Base-by-base conservation (phyloP, 1,140 invertebrate species). In the Vanessa atalanta region DNA sequence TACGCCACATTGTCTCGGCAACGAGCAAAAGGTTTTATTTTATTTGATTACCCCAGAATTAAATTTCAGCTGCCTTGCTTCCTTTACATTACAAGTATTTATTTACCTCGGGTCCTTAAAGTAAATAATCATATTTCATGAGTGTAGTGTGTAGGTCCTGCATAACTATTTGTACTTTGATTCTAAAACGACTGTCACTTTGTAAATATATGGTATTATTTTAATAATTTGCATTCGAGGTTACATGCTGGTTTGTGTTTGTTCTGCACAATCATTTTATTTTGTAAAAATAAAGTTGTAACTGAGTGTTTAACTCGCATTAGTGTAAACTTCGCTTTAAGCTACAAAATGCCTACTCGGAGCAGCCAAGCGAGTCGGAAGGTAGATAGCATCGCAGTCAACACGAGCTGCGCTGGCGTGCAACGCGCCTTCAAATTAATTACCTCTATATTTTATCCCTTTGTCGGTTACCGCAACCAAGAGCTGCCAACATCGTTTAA, bases 401-500 rank as follows among this genome's bases (percentile, higher is more conserved):
- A 76, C 48, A 51, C 68, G 71, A 74, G 73, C 57, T 57, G 66
- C 73, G 75, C 50, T 69, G 76, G 74, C 79, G 75, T 83, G 78
- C 80, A 81, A 71, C 80, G 80, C 82, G 81, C 83, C 82, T 85
- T 88, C 84, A 87, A 88, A 87, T 87, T 89, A 86, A 89, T 89
- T 89, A 86, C 84, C 75, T 81, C 83, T 82, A 88, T 88, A 88
- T 87, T 85, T 87, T 82, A 88, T 86, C 80, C 84, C 85, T 87
- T 85, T 89, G 86, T 86, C 87, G 86, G 84, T 81, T 80, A 80
- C 82, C 79, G 80, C 79, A 73, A 57, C 76, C 63, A 73, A 74
- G 63, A 81, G 70, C 73, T 70, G 79, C 81, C 75, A 83, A 77
- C 76, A 73, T 78, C 72, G 78, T 76, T 82, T 82, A 79, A 73